Evolutionary conservation across 2,113 vertebrate species (phyloP).

Genomic region (Colius striatus): DNA sequence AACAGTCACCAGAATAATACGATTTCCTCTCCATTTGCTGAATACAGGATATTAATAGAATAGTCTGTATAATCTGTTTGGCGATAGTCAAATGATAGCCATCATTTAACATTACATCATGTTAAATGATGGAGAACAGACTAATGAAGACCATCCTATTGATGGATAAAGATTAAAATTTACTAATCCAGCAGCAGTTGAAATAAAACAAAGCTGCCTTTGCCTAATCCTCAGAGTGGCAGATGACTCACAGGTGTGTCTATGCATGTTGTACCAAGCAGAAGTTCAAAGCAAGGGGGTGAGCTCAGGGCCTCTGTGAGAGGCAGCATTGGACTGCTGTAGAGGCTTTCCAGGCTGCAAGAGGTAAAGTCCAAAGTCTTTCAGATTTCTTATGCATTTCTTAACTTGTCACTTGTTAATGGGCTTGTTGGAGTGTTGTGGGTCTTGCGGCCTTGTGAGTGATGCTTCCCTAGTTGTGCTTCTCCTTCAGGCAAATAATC

Average conservation of each 20-base stretch:
- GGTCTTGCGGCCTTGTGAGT: neutral
- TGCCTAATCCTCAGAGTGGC: neutral
- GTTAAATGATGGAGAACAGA: neutral
- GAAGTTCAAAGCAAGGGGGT: fast-evolving
- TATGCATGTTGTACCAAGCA: fast-evolving
- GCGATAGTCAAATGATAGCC: too few species aligned
- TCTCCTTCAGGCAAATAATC: fast-evolving
- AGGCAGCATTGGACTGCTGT: neutral
- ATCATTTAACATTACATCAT: too few species aligned
- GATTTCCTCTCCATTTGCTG: neutral
- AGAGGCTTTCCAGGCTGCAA: neutral
- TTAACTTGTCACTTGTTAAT: fast-evolving
- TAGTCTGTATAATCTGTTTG: neutral
- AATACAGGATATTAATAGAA: neutral
- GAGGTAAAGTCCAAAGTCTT: neutral
- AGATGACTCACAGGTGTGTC: neutral
- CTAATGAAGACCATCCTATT: neutral
- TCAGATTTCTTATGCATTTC: neutral
- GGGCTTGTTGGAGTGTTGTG: neutral
- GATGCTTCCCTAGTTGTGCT: fast-evolving
- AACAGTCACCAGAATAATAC: constrained; percentile 4
- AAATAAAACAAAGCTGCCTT: neutral
- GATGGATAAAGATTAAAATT: neutral
- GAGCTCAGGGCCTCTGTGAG: neutral
- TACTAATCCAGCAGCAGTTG: neutral